These are phyloP conservation scores for Equus quagga DNA, from an alignment of 2,113 vertebrate species.

Conservation along the genomic window DNA sequence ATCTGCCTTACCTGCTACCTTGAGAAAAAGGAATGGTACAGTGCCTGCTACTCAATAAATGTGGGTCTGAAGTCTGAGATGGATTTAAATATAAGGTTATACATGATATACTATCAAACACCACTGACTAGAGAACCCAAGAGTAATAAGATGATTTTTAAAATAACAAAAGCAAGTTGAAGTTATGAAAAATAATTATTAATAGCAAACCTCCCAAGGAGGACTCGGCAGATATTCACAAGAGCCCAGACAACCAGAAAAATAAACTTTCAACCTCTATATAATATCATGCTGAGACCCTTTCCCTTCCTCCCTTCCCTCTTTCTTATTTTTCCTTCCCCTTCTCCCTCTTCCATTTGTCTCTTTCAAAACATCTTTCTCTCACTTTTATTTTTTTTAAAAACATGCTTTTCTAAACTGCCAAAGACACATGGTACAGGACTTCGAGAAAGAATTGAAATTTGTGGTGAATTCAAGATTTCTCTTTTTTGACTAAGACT, in stretches of 20 bases:
- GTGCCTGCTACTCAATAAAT: background rate
- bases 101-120: background rate
- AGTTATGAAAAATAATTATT: background rate
- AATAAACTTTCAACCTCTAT: background rate
- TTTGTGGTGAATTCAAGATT: constrained; percentile 9
- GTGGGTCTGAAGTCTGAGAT: background rate
- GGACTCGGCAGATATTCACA: background rate
- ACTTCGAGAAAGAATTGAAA: background rate
- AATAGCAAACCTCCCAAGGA: background rate
- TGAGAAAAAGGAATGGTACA: background rate
- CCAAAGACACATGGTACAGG: background rate
- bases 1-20: background rate
- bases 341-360: background rate
- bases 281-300: background rate
- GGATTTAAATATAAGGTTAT: background rate
- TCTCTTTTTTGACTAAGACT: background rate
- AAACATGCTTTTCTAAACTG: background rate
- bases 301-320: background rate
- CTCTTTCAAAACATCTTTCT: background rate
- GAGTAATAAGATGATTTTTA: background rate
- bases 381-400: background rate
- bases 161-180: background rate
- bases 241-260: background rate
- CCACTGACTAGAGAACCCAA: background rate
- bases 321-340: background rate